Percentiles rank a stretch among this genome's conserved stretches.
These are phyloP conservation scores for Andrena camellia DNA, from an alignment of 2,888 invertebrate genomes.

Conservation along the genomic window DNA sequence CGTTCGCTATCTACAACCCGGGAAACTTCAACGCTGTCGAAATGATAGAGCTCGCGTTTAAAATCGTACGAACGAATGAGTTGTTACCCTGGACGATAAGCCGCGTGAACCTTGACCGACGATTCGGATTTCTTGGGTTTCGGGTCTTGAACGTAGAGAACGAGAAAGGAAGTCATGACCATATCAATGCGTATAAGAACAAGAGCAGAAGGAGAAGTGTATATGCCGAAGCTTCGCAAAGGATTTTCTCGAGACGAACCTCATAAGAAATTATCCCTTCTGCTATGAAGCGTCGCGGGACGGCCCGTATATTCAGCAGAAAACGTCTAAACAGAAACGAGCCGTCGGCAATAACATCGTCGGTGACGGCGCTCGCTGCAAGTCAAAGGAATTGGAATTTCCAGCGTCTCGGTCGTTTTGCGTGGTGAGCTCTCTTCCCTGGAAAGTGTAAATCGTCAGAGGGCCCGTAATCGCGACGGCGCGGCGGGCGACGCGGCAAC, in stretches of 20 bases:
- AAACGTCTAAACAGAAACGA: conserved; percentile 9
- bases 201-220: too few relatives aligned
- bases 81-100: conserved; percentile 32
- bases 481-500: conserved; percentile 3
- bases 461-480: conserved; percentile 21
- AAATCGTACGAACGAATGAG: conserved; percentile 28
- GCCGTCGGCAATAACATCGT: conserved; percentile 1
- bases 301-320: background rate
- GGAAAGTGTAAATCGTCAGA: conserved; percentile 51
- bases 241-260: too few relatives aligned
- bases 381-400: conserved; percentile 24
- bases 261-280: too few relatives aligned
- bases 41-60: conserved; percentile 5
- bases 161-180: too few relatives aligned
- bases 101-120: background rate
- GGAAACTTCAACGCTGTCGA: conserved; percentile 16
- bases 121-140: background rate
- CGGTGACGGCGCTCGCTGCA: background rate
- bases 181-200: too few relatives aligned
- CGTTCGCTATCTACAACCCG: conserved; percentile 40
- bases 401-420: conserved; percentile 11
- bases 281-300: too few relatives aligned
- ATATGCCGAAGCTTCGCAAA: too few relatives aligned
- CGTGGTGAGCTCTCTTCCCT: conserved; percentile 10
- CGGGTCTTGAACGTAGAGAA: background rate